Base-by-base conservation (phyloP, 2,888 invertebrate species). In the Xestia xanthographa region DNA sequence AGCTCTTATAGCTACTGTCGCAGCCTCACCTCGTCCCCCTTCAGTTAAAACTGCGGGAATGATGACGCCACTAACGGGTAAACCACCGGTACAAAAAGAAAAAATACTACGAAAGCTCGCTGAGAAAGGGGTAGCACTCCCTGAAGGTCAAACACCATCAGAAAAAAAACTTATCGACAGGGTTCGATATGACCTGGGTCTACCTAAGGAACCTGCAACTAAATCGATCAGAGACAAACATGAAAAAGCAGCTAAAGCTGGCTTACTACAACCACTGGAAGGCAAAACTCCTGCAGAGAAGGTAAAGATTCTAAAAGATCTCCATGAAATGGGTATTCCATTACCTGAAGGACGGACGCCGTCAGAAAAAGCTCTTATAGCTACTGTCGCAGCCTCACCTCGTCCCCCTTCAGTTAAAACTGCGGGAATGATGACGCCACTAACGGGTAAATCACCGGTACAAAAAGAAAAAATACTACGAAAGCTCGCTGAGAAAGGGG, bases 311-410 rank as follows among this genome's bases (percentile, higher is more conserved):
- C 66, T 91, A 20, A 82, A 67, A 69, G 82, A 77, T n/a, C 81
- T 88, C 86, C 80, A 5, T 73, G 81, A 58, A 50, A 81, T 70
- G 89, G 90, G 11, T 41, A 89, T 45, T 72, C 86, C 89, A 5
- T 70, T 91, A 2, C 91, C 91, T 0, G 88, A 88, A 80, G 90
- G 89, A 12, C 71, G 85, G 69, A 89, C 91, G 5, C 41, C 87
- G 14, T 91, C 91, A 4, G 91, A 80, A 68, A 79, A 77, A 74
- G 34, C 66, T 45, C 56, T 74, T 14, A 34, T 77, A 38, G 66
- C 45, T 9, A 77, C 71, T 65, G 8, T 78, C 22, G 41, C 41
- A 5, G 22, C 66, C 11, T 34, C 48, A 5, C 38, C 66, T 14
- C 45, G 62, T 66, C 43, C 8, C 76, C 76, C 14, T 53, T 77